These are phyloP conservation scores for Dendrolimus punctatus DNA, from an alignment of 1,140 invertebrate genomes.

Conservation along the genomic window DNA sequence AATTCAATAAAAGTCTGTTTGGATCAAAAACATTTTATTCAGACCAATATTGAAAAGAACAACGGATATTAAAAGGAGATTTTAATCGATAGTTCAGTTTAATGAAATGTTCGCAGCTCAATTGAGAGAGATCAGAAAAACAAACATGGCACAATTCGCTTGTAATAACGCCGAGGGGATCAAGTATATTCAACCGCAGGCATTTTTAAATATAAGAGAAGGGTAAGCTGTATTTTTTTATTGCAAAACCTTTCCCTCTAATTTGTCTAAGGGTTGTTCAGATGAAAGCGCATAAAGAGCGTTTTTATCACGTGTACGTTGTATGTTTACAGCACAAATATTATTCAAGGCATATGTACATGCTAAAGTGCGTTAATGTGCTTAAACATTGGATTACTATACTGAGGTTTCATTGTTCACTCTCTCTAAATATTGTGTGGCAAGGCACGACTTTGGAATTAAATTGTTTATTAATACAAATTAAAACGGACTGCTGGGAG, in stretches of 20 bases:
- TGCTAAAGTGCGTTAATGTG: too few relatives aligned
- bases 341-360: too few relatives aligned
- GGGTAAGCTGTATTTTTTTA: constrained; percentile 16
- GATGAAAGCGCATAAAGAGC: not conserved
- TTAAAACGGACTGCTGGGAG: too few relatives aligned
- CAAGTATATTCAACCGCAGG: constrained; percentile 36
- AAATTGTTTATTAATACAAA: too few relatives aligned
- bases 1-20: too few relatives aligned
- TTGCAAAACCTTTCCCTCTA: not conserved
- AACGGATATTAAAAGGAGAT: not conserved
- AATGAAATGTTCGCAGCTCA: constrained; percentile 71
- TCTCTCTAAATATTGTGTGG: too few relatives aligned
- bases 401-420: too few relatives aligned
- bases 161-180: constrained; percentile 87
- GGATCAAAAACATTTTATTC: not conserved
- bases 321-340: too few relatives aligned
- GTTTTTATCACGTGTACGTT: too few relatives aligned
- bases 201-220: constrained; percentile 27
- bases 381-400: too few relatives aligned
- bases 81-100: constrained; percentile 3
- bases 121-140: constrained; percentile 86
- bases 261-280: too few relatives aligned
- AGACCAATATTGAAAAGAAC: not conserved
- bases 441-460: too few relatives aligned
- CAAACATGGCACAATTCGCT: constrained; percentile 84